Conservation (phyloP, 23 tunicate species). For the Ciona savignyi region DNA sequence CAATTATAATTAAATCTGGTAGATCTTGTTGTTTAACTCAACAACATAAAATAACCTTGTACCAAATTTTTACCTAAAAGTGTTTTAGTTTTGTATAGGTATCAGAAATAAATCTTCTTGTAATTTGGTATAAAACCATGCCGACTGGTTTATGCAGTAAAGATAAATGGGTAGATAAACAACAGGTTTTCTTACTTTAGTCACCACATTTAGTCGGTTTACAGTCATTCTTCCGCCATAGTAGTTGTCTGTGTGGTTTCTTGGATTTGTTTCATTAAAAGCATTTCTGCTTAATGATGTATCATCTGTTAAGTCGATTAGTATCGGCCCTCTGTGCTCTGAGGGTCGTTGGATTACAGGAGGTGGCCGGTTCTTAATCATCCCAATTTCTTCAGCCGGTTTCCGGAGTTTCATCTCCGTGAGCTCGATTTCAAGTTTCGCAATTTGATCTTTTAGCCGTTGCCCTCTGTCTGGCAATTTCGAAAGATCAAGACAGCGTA, state of each 20-base stretch:
- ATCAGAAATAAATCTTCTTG: too few relatives aligned
- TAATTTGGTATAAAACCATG: too few relatives aligned
- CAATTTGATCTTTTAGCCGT: slow-evolving; percentile 55
- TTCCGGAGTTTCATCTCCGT: slow-evolving; percentile 4
- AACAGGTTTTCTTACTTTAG: slow-evolving; percentile 33
- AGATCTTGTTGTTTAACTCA: too few relatives aligned
- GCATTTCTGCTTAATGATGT: not conserved
- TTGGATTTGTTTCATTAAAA: not conserved
- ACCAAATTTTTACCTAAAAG: too few relatives aligned
- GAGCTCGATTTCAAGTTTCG: slow-evolving; percentile 20
- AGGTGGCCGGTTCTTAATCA: not conserved
- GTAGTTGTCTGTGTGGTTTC: slow-evolving; percentile 8
- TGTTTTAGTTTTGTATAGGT: too few relatives aligned
- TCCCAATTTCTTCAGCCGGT: not conserved
- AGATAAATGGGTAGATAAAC: too few relatives aligned
- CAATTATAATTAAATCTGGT: too few relatives aligned
- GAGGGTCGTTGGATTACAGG: not conserved
- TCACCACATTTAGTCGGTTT: slow-evolving; percentile 18
- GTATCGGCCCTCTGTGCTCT: not conserved
- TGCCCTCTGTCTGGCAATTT: slow-evolving; percentile 80
- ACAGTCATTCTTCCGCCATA: slow-evolving; percentile 73
- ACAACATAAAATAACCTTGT: too few relatives aligned
- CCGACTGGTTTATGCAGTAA: too few relatives aligned
- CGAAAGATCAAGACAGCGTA: slow-evolving; percentile 24
- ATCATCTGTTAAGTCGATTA: not conserved